Base-by-base conservation (phyloP, 2,888 invertebrate species). In the Hetaerina titia region DNA sequence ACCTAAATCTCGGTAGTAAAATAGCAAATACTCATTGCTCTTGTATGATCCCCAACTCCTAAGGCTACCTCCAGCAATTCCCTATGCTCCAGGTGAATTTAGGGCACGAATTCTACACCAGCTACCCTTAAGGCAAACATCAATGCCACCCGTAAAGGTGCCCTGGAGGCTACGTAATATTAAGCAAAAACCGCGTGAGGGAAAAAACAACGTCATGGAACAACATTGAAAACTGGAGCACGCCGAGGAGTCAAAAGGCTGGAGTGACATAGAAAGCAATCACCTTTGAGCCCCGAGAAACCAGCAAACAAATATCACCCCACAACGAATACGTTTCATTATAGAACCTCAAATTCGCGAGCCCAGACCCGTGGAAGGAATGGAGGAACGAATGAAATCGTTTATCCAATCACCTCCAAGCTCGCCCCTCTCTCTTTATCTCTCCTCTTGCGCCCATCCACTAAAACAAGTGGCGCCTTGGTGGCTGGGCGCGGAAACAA, bases 251-350 rank as follows among this genome's bases (percentile, higher is more conserved):
- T 56, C 89, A 58, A 89, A 89, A 9, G n/a, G 22, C n/a, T 58
- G 56, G 56, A 56, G 58, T 19, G 19, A 57, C 4, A 89, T 81
- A 31, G 81, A 81, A 81, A 81, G 81, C 81, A 81, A 81, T 81
- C 81, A 81, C 81, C 56, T 58, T 89, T 58, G 58, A 89, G n/a
- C 22, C n/a, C n/a, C 58, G 89, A n/a, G 89, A 89, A 89, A 58
- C 56, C 56, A 89, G 9, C 56, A 56, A 58, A 89, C 89, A 58
- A 89, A 89, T 81, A 81, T 81, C 81, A 81, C 81, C 31, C 25
- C 31, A 25, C 31, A 81, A 81, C 81, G 81, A 81, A 81, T 81
- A 81, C 81, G 81, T 81, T 81, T 81, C 81, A 81, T 81, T 81
- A 81, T 31, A 81, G 81, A 81, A 81, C 15, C 81, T 81, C 81